phyloP scores from a whole-genome alignment of 2,888 invertebrate genomes.

The Atethmia centrago region DNA sequence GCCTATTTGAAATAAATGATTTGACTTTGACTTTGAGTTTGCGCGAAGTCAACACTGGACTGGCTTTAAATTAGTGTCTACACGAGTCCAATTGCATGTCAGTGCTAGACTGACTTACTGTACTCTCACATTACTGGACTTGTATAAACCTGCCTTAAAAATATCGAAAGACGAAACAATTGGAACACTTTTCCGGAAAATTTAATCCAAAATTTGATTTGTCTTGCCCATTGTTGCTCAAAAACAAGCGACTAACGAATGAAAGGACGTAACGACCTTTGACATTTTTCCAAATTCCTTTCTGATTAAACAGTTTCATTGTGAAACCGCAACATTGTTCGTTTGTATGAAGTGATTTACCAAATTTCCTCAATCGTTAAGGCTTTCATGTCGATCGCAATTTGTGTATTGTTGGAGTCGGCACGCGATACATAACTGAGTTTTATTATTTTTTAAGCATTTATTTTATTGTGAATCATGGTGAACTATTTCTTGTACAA shows the following conservation, averaged over 20 bases:
- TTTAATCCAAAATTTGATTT: slow-evolving; percentile 47
- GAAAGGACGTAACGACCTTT: slow-evolving; percentile 46
- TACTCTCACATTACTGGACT: too few relatives aligned
- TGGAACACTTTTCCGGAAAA: slow-evolving; percentile 6
- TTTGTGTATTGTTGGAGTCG: slow-evolving; percentile 72
- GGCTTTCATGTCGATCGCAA: slow-evolving; percentile 77
- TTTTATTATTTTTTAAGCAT: slow-evolving; percentile 60
- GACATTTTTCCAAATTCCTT: slow-evolving; percentile 65
- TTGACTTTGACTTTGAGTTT: too few relatives aligned
- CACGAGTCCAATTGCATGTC: too few relatives aligned
- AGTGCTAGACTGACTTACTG: too few relatives aligned
- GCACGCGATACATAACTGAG: slow-evolving; percentile 72
- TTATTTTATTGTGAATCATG: slow-evolving; percentile 46
- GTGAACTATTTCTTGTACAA: slow-evolving; percentile 38
- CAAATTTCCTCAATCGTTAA: slow-evolving; percentile 79
- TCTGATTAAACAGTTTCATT: slow-evolving; percentile 70
- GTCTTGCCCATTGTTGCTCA: slow-evolving; percentile 30
- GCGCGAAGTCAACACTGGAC: too few relatives aligned
- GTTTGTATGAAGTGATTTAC: slow-evolving; percentile 77
- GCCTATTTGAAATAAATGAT: too few relatives aligned
- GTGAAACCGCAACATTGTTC: slow-evolving; percentile 70
- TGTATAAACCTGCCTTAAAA: too few relatives aligned
- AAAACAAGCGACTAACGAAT: slow-evolving; percentile 45
- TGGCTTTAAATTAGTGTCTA: too few relatives aligned
- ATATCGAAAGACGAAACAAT: slow-evolving; percentile 2